Evolutionary conservation across 2,113 vertebrate species (phyloP).

Genomic region (Alces alces): DNA sequence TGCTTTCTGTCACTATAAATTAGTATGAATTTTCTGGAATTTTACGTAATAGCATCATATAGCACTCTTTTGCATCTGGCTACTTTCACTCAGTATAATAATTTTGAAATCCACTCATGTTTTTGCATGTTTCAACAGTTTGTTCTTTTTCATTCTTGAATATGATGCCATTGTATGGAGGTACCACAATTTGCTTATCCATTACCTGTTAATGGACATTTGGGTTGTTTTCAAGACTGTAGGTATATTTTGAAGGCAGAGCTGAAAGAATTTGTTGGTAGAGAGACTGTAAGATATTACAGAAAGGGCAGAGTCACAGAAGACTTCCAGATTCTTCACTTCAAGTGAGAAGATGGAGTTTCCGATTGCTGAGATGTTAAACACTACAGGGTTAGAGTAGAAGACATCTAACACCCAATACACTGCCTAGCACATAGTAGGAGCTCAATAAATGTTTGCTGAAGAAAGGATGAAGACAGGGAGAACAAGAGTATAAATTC

Average conservation of each 20-base stretch:
- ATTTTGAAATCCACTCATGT: background rate
- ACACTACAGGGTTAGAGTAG: background rate
- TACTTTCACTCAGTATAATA: background rate
- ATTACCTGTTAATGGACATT: background rate
- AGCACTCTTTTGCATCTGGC: background rate
- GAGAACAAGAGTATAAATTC: background rate
- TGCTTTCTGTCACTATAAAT: background rate
- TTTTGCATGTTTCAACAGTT: fast-evolving
- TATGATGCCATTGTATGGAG: background rate
- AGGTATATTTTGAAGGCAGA: background rate
- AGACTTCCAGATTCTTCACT: background rate
- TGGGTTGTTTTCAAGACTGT: background rate
- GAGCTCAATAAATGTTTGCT: background rate
- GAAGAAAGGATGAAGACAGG: background rate
- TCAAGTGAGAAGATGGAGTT: background rate
- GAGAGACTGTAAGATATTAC: background rate
- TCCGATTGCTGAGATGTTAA: background rate
- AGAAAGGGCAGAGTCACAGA: background rate
- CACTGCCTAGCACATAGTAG: background rate
- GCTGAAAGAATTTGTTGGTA: background rate
- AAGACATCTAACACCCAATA: background rate
- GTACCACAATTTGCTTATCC: background rate
- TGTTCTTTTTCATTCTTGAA: background rate
- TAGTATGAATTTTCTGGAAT: background rate
- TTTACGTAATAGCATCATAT: background rate